Conservation (phyloP, 2,797 vertebrate species). For the Catharus ustulatus region DNA sequence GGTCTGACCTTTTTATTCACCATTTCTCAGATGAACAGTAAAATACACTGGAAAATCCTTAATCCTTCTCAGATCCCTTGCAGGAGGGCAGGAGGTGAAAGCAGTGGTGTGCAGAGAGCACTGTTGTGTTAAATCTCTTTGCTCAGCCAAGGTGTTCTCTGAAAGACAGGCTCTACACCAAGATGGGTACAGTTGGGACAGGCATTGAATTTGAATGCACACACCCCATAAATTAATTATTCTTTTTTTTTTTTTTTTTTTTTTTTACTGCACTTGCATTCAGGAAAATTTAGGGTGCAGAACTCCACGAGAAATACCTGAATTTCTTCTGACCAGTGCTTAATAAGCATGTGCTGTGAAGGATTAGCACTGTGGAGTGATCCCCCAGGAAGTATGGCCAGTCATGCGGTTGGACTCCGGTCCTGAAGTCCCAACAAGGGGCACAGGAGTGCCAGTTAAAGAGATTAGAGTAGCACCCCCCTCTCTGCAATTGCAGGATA, state of each 20-base stretch:
- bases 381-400: not conserved
- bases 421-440: not conserved
- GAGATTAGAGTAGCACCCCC: not conserved
- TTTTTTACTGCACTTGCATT: not conserved
- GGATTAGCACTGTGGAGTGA: conserved; percentile 35
- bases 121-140: not conserved
- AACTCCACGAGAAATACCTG: not conserved
- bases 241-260: not conserved
- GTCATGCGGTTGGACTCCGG: conserved; percentile 27
- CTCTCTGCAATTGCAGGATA: not conserved
- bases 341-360: not conserved
- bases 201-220: not conserved
- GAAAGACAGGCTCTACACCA: not conserved
- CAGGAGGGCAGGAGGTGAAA: conserved; percentile 9
- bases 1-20: not conserved
- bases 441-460: not conserved
- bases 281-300: not conserved
- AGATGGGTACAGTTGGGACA: not conserved
- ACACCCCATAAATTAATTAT: not conserved
- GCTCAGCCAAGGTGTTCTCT: not conserved
- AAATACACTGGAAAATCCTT: conserved; percentile 8
- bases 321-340: not conserved
- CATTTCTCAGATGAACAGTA: not conserved
- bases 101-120: not conserved
- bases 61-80: not conserved